A percentile compares a stretch with the other conserved stretches of the same genome.
These are phyloP conservation scores for Chrysopilus asiliformis DNA, from an alignment of 2,888 invertebrate species.

Conservation along the genomic window DNA sequence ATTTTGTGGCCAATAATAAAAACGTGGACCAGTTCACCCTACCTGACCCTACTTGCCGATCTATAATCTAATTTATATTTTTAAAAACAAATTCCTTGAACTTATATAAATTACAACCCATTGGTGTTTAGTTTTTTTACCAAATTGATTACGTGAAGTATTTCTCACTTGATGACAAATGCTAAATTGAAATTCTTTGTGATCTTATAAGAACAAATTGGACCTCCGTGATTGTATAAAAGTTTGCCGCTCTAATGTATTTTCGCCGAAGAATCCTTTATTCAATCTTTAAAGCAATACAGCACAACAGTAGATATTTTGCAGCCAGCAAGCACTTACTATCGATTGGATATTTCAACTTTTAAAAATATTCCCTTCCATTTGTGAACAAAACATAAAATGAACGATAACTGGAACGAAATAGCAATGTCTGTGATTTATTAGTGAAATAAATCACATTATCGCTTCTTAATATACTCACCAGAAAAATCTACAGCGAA, in stretches of 20 bases:
- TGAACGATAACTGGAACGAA: conserved; percentile 5
- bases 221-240: conserved; percentile 8
- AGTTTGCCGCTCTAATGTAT: conserved; percentile 8
- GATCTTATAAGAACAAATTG: conserved; percentile 5
- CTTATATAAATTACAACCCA: too few species aligned
- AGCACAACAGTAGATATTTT: background rate
- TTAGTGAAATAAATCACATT: conserved; percentile 37
- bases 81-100: too few species aligned
- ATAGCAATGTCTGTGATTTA: conserved; percentile 23
- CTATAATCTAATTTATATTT: too few species aligned
- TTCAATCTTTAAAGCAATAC: background rate
- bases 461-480: conserved; percentile 27
- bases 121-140: too few species aligned
- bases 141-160: too few species aligned
- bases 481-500: background rate
- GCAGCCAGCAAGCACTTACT: background rate
- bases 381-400: background rate
- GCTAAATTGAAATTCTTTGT: background rate
- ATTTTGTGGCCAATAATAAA: too few species aligned
- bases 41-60: too few species aligned
- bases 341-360: background rate
- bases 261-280: too few species aligned
- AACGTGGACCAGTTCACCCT: too few species aligned
- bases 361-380: too few species aligned
- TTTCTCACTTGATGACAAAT: too few species aligned